These are phyloP conservation scores for Platysternon megacephalum DNA, from an alignment of 2,113 vertebrate species.

Conservation along the genomic window DNA sequence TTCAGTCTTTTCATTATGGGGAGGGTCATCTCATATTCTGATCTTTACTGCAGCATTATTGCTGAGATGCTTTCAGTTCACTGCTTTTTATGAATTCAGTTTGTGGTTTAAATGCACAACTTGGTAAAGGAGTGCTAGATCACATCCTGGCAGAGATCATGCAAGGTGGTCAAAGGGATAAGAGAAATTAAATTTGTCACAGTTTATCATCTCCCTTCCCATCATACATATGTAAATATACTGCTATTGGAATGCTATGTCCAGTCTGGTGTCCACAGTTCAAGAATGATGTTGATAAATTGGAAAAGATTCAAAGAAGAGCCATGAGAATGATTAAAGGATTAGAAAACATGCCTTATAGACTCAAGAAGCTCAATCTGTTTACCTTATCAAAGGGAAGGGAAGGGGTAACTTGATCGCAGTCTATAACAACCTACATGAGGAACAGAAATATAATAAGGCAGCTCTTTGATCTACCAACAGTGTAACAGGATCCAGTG, in stretches of 20 bases:
- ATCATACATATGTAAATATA: background rate
- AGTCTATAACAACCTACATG: background rate
- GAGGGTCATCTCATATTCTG: background rate
- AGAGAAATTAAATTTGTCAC: background rate
- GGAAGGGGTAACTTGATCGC: background rate
- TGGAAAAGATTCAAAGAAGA: background rate
- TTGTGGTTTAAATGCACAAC: slow-evolving; percentile 16
- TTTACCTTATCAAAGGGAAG: background rate
- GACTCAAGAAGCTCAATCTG: background rate
- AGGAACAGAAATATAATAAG: background rate
- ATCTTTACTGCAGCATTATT: background rate
- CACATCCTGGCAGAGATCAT: background rate
- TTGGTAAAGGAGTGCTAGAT: background rate
- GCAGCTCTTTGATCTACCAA: background rate
- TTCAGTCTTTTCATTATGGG: slow-evolving; percentile 18
- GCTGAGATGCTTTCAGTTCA: slow-evolving; percentile 6
- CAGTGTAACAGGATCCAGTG: background rate
- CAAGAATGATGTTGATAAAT: background rate
- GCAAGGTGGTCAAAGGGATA: background rate
- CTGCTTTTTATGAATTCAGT: background rate
- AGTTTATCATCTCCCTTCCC: background rate
- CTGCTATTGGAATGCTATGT: background rate
- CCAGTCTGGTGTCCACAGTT: background rate
- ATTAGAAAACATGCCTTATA: background rate
- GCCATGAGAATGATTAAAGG: background rate